Conservation (phyloP, 1,140 invertebrate genomes). For the Diploscapter pachys region DNA sequence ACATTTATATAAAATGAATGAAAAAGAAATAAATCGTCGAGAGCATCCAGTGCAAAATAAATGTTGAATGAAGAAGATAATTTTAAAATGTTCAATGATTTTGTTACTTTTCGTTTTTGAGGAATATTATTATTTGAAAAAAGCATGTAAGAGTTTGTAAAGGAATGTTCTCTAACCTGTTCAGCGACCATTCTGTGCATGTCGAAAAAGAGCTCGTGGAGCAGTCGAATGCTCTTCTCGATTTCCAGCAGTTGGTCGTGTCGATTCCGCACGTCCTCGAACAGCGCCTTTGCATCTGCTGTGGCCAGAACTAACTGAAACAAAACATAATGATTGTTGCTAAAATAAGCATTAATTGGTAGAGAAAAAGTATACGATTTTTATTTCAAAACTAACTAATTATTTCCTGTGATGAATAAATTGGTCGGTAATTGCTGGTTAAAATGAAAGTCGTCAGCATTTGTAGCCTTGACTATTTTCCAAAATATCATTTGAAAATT, state of each 20-base stretch:
- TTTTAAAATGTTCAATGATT: background rate
- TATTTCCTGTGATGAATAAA: too few species aligned
- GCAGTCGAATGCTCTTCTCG: slow-evolving; percentile 22
- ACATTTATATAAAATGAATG: too few species aligned
- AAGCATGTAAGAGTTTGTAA: background rate
- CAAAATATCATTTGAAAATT: too few species aligned
- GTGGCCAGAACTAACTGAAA: slow-evolving; percentile 9
- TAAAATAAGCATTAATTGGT: too few species aligned
- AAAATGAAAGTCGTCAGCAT: too few species aligned
- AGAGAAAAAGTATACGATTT: too few species aligned
- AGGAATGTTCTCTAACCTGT: slow-evolving; percentile 1
- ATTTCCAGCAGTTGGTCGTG: slow-evolving; percentile 13
- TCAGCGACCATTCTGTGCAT: slow-evolving; percentile 19
- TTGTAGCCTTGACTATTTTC: too few species aligned
- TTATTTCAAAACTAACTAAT: too few species aligned
- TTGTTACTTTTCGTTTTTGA: background rate
- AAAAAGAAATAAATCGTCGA: background rate
- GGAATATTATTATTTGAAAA: background rate
- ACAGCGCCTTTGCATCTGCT: slow-evolving; percentile 23
- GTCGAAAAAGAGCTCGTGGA: slow-evolving; percentile 22
- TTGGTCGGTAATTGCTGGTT: too few species aligned
- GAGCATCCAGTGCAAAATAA: background rate
- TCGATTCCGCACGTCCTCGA: slow-evolving; percentile 21
- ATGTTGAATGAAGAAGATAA: background rate
- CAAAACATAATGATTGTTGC: background rate